Evolutionary conservation across 2,888 invertebrate species (phyloP).

Genomic region (Meliscaeva auricollis): DNA sequence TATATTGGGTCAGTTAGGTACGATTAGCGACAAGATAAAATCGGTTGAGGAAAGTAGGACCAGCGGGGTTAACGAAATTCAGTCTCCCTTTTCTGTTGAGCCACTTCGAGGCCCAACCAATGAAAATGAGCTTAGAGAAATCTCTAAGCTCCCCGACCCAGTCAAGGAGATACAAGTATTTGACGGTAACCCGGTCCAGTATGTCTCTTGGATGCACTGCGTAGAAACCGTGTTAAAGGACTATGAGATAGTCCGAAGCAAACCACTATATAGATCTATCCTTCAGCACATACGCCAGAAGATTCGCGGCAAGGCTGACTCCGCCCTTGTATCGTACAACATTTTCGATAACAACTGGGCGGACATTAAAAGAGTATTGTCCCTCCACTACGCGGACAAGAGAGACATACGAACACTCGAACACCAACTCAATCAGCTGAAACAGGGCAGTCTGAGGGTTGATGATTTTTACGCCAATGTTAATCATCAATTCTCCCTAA

Average conservation of each 20-base stretch:
- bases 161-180: conserved; percentile 37
- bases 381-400: conserved; percentile 76
- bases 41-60: neutral
- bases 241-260: conserved; percentile 1
- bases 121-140: conserved; percentile 31
- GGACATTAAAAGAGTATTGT: conserved; percentile 67
- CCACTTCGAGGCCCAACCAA: conserved; percentile 10
- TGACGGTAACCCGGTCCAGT: conserved; percentile 47
- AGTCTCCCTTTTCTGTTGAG: neutral
- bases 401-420: neutral
- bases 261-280: neutral
- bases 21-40: no score
- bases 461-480: neutral
- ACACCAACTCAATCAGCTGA: neutral
- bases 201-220: conserved; percentile 50
- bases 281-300: conserved; percentile 21
- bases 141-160: conserved; percentile 29
- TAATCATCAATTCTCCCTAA: neutral
- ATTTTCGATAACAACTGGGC: conserved; percentile 65
- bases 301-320: conserved; percentile 18
- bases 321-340: conserved; percentile 44
- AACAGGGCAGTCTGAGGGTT: neutral
- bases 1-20: no score
- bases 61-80: neutral
- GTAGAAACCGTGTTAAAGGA: conserved; percentile 43